Conservation (phyloP, 2,113 vertebrate genomes). For the Typhlomys cinereus region DNA sequence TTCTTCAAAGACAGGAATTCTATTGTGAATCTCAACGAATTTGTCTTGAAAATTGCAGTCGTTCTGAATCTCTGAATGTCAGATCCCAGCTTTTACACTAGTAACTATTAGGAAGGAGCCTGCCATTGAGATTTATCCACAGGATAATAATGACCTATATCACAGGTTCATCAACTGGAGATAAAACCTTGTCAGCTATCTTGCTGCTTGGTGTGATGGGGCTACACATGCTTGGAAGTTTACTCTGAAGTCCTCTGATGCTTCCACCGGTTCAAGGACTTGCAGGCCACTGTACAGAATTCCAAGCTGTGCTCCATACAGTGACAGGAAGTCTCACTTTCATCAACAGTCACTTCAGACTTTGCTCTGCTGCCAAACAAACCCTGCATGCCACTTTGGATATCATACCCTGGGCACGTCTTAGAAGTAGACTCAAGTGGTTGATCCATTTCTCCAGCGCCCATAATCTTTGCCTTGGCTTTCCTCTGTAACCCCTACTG, state of each 20-base stretch:
- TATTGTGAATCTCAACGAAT: no score
- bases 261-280: neutral
- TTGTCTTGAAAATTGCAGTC: no score
- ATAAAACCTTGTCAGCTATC: neutral
- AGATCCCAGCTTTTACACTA: neutral
- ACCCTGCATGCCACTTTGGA: neutral
- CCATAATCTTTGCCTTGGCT: neutral
- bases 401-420: neutral
- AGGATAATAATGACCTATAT: no score
- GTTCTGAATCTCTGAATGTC: neutral
- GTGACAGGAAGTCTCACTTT: neutral
- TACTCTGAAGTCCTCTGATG: neutral
- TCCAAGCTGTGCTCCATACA: neutral
- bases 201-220: neutral
- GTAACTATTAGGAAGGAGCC: neutral
- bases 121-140: rapidly evolving
- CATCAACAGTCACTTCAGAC: neutral
- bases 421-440: no score
- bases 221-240: neutral
- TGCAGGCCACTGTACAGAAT: neutral
- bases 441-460: no score
- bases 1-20: no score
- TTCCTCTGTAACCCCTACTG: neutral
- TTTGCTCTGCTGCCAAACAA: neutral
- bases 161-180: neutral